Evolutionary conservation across 2,113 vertebrate species (phyloP).

Genomic region (Pteruthius melanotis): DNA sequence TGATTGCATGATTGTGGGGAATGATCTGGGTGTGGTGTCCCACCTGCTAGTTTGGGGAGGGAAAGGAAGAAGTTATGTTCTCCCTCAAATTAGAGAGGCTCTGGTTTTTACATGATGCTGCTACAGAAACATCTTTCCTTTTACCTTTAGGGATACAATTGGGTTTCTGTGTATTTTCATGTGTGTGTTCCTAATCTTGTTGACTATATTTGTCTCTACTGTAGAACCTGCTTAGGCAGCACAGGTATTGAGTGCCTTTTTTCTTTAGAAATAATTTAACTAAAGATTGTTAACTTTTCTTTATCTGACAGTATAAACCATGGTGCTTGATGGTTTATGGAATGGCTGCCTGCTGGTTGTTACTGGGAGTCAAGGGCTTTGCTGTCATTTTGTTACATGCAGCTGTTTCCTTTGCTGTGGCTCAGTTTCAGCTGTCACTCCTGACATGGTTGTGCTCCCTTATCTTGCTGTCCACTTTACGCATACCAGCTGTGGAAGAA

Average conservation of each 20-base stretch:
- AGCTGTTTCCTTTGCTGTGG: slow-evolving; percentile 81
- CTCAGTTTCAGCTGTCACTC: slow-evolving; percentile 77
- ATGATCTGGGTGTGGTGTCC: not conserved
- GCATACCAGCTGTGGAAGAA: slow-evolving; percentile 81
- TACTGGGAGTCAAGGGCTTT: slow-evolving; percentile 84
- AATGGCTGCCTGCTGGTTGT: slow-evolving; percentile 79
- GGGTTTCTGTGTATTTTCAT: not conserved
- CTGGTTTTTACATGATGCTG: not conserved
- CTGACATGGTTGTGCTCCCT: slow-evolving; percentile 85
- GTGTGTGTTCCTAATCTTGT: not conserved
- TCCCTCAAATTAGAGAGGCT: not conserved
- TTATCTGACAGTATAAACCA: slow-evolving; percentile 76
- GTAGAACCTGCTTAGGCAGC: not conserved
- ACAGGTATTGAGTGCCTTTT: not conserved
- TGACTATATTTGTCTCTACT: not conserved
- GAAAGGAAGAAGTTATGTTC: not conserved
- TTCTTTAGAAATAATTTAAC: not conserved
- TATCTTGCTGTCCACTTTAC: slow-evolving; percentile 82
- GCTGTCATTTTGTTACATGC: slow-evolving; percentile 81
- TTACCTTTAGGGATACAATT: not conserved
- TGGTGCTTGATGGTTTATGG: slow-evolving; percentile 82
- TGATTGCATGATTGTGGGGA: not conserved
- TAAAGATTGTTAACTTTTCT: not conserved
- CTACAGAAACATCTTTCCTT: not conserved
- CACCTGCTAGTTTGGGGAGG: not conserved